Evolutionary conservation across 1,140 invertebrate species (phyloP), one percentile per base, ranked within the genome.

Genomic region (Bombus soroeensis): DNA sequence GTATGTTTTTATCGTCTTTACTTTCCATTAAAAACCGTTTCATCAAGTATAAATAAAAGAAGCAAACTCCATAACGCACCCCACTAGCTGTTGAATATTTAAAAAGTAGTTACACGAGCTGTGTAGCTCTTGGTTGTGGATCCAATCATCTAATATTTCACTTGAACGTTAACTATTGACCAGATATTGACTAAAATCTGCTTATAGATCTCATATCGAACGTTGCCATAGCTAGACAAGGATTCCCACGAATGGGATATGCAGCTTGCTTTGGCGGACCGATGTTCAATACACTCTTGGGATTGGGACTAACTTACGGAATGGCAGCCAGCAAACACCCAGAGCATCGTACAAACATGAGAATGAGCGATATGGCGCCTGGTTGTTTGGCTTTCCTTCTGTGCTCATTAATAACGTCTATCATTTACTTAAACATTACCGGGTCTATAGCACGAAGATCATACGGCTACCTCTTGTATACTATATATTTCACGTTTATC

Each of bases 211-310:
- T 97, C 34, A 96, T 97, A 88, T 96, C 97, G 8, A 97, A 97
- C 90, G 93, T 96, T 3, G 92, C 96, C 32, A 96, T 97, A 90
- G 97, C 97, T 5, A 94, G 95, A 80, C 96, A 96, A 90, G 97
- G 97, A 9, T 97, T 96, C 92, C 96, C 97, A 0, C 94, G 96
- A 82, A 97, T 97, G 96, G 97, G 96, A 5, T 96, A 97, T 87
- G 96, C 96, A 5, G 97, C 97, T 4, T 97, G 97, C 85, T 97
- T 97, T 91, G 97, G 97, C 47, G 97, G 97, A 62, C 97, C 97
- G 18, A 94, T 97, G 84, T 96, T 97, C 90, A 97, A 97, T 95
- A 96, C 95, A 18, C 92, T 95, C 3, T n/a, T 95, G 43, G 94
- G 95, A 72, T 85, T 95, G 94, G 88, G 94, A 62, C 83, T 95